Base-by-base conservation (phyloP, 2,797 vertebrate genomes). In the Miopithecus talapoin region DNA sequence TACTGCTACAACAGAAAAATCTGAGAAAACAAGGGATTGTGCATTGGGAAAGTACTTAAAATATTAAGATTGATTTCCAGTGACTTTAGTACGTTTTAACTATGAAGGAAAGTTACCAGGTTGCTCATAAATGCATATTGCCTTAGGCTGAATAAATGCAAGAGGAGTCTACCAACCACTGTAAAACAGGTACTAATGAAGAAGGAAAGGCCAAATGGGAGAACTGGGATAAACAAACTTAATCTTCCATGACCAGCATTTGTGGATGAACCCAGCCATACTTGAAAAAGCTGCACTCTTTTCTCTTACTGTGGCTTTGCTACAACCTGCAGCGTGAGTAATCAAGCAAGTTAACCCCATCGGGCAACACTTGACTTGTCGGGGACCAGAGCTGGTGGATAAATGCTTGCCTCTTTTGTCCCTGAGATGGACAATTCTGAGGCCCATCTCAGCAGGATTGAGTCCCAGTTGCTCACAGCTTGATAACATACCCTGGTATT, bases 41-140 rank as follows among this genome's bases (percentile, higher is more conserved):
- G 22, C 30, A 57, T 33, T 87, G 70, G 39, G 33, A 93, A 88
- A 91, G 50, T 75, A 76, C 83, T 93, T 88, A 70, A 81, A 53
- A 39, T 76, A 78, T 61, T 72, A 92, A 96, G 76, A 84, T 26
- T 76, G 50, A 80, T 94, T 89, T 88, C 87, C 50, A 50, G 59
- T 74, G 72, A 26, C 39, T 83, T 95, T 36, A 68, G n/a, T 55
- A 9, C 22, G 59, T 76, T 95, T 89, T 83, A 50, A n/a, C 39
- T 79, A 16, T 26, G 28, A 95, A 93, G 43, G 14, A 57, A 22
- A 30, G 9, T 94, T 68, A 76, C 43, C 24, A 53, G 75, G 13
- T 79, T 81, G 8, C 83, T 89, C 36, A 75, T 74, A 85, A 85
- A 39, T 78, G 17, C 9, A 22, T 30, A 75, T 83, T 64, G 53